Percentiles rank a stretch among this genome's conserved stretches.
Evolutionary conservation across 2,113 vertebrate genomes (phyloP).

Genomic region (Pseudorasbora parva): DNA sequence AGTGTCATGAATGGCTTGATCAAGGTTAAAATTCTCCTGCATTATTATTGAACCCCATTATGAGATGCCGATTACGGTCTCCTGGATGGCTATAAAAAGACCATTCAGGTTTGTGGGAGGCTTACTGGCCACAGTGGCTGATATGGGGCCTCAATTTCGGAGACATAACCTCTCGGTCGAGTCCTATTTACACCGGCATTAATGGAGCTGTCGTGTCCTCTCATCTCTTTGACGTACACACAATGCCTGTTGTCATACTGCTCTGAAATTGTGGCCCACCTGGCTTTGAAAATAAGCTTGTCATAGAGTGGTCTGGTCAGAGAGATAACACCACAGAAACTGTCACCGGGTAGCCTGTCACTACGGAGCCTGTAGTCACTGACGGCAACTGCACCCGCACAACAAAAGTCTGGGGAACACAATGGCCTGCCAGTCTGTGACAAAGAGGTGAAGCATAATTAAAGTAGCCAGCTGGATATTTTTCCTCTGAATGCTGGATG

Average conservation of each 20-base stretch:
- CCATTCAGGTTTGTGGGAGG: conserved; percentile 14
- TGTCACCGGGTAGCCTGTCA: conserved; percentile 36
- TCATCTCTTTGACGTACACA: conserved; percentile 49
- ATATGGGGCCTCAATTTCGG: conserved; percentile 39
- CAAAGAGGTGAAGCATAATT: conserved; percentile 42
- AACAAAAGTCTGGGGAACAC: conserved; percentile 35
- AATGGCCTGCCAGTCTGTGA: conserved; percentile 9
- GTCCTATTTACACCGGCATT: conserved; percentile 40
- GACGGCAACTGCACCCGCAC: conserved; percentile 4
- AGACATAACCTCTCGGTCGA: conserved; percentile 27
- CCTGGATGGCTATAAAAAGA: conserved; percentile 11
- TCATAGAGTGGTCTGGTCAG: conserved; percentile 39
- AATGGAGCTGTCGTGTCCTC: conserved; percentile 46
- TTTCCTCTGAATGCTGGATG: conserved; percentile 14
- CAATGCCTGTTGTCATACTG: conserved; percentile 50
- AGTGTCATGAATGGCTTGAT: conserved; percentile 24
- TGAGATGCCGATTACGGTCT: conserved; percentile 3
- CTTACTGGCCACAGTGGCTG: not conserved
- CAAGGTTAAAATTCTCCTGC: conserved; percentile 7
- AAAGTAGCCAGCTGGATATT: conserved; percentile 28
- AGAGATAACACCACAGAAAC: conserved; percentile 49
- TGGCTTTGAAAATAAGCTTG: conserved; percentile 46
- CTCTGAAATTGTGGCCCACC: conserved; percentile 29
- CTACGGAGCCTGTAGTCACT: conserved; percentile 1
- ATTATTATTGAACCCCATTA: conserved; percentile 20